phyloP scores from a whole-genome alignment of 2,113 vertebrate genomes.

The Cyanoliseus patagonus region DNA sequence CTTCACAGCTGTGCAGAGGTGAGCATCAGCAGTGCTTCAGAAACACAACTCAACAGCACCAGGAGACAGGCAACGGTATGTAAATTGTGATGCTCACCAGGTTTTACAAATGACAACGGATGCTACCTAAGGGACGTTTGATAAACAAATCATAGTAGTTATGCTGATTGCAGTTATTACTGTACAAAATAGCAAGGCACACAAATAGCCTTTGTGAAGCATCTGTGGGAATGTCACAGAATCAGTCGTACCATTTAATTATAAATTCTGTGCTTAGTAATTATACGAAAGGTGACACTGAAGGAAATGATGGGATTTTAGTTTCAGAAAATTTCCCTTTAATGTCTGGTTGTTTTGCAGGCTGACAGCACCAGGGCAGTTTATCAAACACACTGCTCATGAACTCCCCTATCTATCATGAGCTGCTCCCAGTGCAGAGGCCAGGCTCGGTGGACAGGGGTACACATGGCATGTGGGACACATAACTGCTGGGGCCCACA shows the following conservation, averaged over 20 bases:
- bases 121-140: slow-evolving; percentile 6
- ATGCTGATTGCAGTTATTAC: not conserved
- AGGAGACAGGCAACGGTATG: not conserved
- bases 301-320: slow-evolving; percentile 7
- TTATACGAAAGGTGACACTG: slow-evolving; percentile 19
- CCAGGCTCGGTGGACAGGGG: not conserved
- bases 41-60: not conserved
- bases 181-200: not conserved
- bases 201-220: not conserved
- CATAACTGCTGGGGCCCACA: rapidly evolving
- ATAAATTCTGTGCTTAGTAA: not conserved
- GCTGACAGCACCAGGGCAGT: not conserved
- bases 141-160: slow-evolving; percentile 13
- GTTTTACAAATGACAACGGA: not conserved
- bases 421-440: not conserved
- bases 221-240: slow-evolving; percentile 4
- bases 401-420: rapidly evolving
- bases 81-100: not conserved
- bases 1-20: not conserved
- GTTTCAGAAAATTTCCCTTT: not conserved
- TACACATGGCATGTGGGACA: rapidly evolving
- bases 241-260: not conserved
- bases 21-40: not conserved
- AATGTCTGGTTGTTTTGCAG: not conserved
- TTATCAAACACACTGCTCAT: rapidly evolving